Evolutionary conservation across 30 jellyfish, hydroid and myxozoan genomes (phyloP), one percentile per base, ranked within the genome.

Genomic region (Hydractinia echinata): DNA sequence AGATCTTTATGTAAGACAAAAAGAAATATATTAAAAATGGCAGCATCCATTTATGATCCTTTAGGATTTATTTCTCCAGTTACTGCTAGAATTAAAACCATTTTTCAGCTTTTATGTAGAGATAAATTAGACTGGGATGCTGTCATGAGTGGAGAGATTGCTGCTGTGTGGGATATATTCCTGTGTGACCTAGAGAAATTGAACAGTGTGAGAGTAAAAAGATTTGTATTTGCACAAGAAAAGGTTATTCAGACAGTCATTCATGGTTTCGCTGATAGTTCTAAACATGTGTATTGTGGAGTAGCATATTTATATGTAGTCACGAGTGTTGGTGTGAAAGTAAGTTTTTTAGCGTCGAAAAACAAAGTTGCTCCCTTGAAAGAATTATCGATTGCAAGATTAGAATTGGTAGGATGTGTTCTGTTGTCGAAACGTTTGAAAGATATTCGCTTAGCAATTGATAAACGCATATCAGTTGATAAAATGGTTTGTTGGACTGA

Each of bases 1-100:
- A 58, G 19, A 11, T 13, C 19, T 11, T 58, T 58, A 16, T 16
- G 19, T 58, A 13, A 13, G 15, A 58, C 69, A 11, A 58, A 58
- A 58, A 13, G 69, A 58, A 58, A 58, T 3, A 58, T 76, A 9
- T 77, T 51, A 53, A 77, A 48, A 54, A 54, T 77, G 13, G 10
- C 85, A 8, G 79, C 79, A 52, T 8, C 85, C 16, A n/a, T 77
- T 77, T 60, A 8, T 54, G 83, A 77, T 60, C 79, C 85, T 8
- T 54, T 77, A 51, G 85, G 85, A 48, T 53, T 77, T n/a, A 62
- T 77, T 54, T 53, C 82, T 15, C 56, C 7, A 11, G 52, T 77
- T 9, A 0, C 82, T 51, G 83, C 82, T 5, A 51, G 85, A 21
- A 56, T 53, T 4, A 77, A 77, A 77, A 54, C 55, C 21, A 53